Conservation (phyloP, 2,113 vertebrate species). For the Pomatostomus ruficeps region DNA sequence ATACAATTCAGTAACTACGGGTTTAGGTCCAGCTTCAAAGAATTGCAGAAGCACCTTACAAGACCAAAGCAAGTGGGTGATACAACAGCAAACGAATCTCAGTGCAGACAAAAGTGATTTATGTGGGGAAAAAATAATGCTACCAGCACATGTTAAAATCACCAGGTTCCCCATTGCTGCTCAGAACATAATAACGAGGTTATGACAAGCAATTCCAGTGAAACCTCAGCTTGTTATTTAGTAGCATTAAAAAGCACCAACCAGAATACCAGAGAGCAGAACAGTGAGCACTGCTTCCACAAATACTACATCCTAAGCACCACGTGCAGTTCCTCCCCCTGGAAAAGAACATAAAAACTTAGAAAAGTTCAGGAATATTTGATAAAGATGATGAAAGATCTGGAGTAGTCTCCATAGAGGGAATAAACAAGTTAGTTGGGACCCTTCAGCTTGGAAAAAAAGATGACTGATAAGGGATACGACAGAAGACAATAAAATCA, state of each 20-base stretch:
- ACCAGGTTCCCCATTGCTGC: not conserved
- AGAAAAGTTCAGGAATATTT: not conserved
- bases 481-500: not conserved
- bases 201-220: not conserved
- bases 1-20: not conserved
- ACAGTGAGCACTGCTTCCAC: not conserved
- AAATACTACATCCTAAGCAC: not conserved
- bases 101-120: not conserved
- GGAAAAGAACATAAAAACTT: not conserved
- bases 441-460: not conserved
- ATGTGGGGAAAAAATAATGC: not conserved
- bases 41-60: not conserved
- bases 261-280: not conserved
- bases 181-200: not conserved
- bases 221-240: not conserved
- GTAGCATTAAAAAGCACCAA: not conserved
- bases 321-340: not conserved
- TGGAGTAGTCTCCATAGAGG: not conserved
- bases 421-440: not conserved
- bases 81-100: not conserved
- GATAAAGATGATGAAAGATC: not conserved
- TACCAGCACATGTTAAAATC: not conserved
- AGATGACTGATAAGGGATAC: not conserved
- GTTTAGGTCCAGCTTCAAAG: not conserved
- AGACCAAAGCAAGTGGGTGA: not conserved